Evolutionary conservation across 2,113 vertebrate genomes (phyloP).

Genomic region (Elephas maximus): DNA sequence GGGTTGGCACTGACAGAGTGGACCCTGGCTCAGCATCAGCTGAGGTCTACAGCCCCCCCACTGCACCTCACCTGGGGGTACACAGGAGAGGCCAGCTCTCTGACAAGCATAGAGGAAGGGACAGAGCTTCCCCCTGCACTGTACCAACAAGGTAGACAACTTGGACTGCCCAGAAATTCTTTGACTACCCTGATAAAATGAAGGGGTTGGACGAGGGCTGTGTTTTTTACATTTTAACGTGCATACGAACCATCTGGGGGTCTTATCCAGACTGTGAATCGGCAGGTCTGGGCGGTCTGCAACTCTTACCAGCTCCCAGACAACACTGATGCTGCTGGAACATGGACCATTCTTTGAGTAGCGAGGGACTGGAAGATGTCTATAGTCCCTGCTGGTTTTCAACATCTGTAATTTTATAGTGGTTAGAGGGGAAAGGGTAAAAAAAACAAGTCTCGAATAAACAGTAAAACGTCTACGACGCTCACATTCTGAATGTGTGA

Average conservation of each 20-base stretch:
- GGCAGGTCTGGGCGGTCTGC: background rate
- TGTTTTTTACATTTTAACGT: background rate
- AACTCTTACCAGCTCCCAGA: background rate
- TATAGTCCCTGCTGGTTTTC: background rate
- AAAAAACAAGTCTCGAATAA: background rate
- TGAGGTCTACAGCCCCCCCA: background rate
- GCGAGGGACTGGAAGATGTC: rapidly evolving
- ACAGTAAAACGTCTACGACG: background rate
- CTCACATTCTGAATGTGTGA: background rate
- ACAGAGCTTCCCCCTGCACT: background rate
- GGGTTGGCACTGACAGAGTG: background rate
- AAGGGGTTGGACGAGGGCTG: background rate
- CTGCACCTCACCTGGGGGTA: background rate
- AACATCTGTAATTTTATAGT: background rate
- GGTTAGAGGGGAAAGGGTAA: background rate
- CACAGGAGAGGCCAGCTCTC: background rate
- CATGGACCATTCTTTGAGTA: background rate
- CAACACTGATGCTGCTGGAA: rapidly evolving
- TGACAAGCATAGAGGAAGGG: background rate
- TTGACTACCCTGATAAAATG: background rate
- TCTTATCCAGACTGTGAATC: background rate
- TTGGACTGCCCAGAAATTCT: background rate
- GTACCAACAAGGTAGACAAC: background rate
- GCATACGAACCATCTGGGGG: background rate
- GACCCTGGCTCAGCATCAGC: background rate